phyloP scores from a whole-genome alignment of 30 jellyfish, hydroid and myxozoan species.

The Aurelia sp. region DNA sequence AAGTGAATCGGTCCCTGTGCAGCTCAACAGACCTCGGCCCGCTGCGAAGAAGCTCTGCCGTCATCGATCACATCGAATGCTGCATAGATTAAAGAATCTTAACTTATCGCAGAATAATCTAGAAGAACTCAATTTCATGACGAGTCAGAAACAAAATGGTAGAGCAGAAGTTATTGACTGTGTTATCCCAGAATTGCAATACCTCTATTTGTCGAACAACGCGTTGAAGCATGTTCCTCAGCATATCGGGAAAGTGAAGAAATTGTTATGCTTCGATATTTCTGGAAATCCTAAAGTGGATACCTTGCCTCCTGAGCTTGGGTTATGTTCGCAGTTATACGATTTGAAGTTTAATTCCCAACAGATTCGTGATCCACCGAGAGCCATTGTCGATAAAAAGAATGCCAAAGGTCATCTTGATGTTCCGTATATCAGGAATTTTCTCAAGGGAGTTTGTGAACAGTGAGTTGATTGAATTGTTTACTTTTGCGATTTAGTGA shows the following conservation, averaged over 20 bases:
- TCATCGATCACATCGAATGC: constrained; percentile 78
- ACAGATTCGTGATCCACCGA: constrained; percentile 75
- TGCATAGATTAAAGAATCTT: constrained; percentile 55
- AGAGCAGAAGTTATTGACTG: constrained; percentile 37
- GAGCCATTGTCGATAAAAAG: constrained; percentile 57
- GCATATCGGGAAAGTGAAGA: constrained; percentile 76
- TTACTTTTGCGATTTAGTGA: neutral
- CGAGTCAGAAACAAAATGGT: constrained; percentile 28
- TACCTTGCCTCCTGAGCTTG: constrained; percentile 86
- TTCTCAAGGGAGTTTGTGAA: constrained; percentile 82
- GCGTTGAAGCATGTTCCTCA: constrained; percentile 60
- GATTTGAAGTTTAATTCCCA: constrained; percentile 68
- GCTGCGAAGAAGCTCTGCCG: constrained; percentile 52
- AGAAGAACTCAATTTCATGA: constrained; percentile 23
- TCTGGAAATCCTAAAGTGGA: constrained; percentile 54
- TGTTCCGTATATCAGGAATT: constrained; percentile 65
- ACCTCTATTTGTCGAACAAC: constrained; percentile 65
- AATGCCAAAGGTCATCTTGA: constrained; percentile 55
- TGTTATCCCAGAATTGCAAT: constrained; percentile 67
- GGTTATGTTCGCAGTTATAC: constrained; percentile 74
- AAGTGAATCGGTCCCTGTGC: constrained; percentile 29
- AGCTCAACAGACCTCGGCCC: neutral
- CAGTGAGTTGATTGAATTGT: constrained; percentile 58
- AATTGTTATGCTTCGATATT: constrained; percentile 43
- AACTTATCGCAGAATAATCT: constrained; percentile 55